Percentiles rank a stretch among this genome's conserved stretches.
phyloP scores from a whole-genome alignment of 2,888 invertebrate species.

The Folsomia candida region DNA sequence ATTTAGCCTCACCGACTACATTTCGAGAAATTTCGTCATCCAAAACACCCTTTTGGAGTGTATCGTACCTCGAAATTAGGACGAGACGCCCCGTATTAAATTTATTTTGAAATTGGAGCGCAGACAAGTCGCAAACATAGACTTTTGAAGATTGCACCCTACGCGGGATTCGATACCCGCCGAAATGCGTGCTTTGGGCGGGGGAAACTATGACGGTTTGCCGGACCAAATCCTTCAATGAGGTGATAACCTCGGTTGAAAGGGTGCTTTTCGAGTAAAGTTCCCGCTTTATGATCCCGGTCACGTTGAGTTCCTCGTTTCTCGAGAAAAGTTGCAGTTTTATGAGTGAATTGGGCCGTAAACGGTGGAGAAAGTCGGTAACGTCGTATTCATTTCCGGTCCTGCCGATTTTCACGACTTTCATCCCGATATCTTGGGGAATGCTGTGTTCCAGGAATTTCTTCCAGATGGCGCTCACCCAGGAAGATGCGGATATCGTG shows the following conservation, averaged over 20 bases:
- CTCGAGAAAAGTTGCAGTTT: slow-evolving; percentile 26
- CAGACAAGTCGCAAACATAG: slow-evolving; percentile 33
- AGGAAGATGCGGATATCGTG: no score
- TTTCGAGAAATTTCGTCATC: slow-evolving; percentile 37
- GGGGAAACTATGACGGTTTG: slow-evolving; percentile 30
- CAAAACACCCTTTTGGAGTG: slow-evolving; percentile 21
- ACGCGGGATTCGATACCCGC: slow-evolving; percentile 27
- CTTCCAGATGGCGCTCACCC: no score
- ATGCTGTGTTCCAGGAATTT: no score
- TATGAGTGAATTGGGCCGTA: no score
- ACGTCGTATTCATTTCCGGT: no score
- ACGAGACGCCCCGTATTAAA: slow-evolving; percentile 38
- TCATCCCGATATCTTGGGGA: no score
- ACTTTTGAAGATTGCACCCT: no score
- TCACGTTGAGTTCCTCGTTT: slow-evolving; percentile 28
- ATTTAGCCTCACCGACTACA: slow-evolving; percentile 33
- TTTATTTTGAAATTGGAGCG: slow-evolving; percentile 38
- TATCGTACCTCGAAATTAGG: slow-evolving; percentile 9
- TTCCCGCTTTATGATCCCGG: slow-evolving; percentile 28
- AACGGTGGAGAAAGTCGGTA: no score
- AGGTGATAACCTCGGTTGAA: slow-evolving; percentile 12
- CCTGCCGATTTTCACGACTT: no score
- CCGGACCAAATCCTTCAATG: slow-evolving; percentile 33
- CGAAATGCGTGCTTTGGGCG: slow-evolving; percentile 27
- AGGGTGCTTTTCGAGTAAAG: slow-evolving; percentile 21